Conservation (phyloP, 2,888 invertebrate species). For the Tinea trinotella region DNA sequence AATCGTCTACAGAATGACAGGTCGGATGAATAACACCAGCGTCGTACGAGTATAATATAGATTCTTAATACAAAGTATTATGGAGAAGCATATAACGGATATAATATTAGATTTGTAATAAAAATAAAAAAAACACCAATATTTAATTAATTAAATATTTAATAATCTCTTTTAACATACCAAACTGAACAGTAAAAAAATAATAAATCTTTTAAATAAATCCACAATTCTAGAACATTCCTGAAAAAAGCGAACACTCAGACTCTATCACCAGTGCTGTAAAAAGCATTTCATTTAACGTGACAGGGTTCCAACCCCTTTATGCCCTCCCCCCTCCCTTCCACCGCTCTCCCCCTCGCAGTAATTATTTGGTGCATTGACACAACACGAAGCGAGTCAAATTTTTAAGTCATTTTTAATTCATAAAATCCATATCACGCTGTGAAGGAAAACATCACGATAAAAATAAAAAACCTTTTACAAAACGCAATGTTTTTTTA, state of each 20-base stretch:
- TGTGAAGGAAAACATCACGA: constrained; percentile 7
- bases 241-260: not conserved
- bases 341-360: not conserved
- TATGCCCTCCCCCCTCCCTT: not conserved
- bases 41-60: too few relatives aligned
- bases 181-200: too few relatives aligned
- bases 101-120: too few relatives aligned
- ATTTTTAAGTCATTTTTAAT: constrained; percentile 7
- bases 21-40: too few relatives aligned
- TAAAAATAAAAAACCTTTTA: not conserved
- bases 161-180: too few relatives aligned
- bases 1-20: too few relatives aligned
- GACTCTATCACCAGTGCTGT: not conserved
- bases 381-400: not conserved
- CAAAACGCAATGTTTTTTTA: too few relatives aligned
- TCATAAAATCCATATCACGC: not conserved
- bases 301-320: not conserved
- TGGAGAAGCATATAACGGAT: too few relatives aligned
- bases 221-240: not conserved
- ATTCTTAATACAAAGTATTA: too few relatives aligned
- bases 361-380: constrained; percentile 10
- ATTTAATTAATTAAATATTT: too few relatives aligned
- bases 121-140: too few relatives aligned
- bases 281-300: not conserved
- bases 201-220: not conserved